Percentiles rank a stretch among this genome's conserved stretches.
Conservation (phyloP, 1,140 invertebrate species). For the Agrypnia vestita region DNA sequence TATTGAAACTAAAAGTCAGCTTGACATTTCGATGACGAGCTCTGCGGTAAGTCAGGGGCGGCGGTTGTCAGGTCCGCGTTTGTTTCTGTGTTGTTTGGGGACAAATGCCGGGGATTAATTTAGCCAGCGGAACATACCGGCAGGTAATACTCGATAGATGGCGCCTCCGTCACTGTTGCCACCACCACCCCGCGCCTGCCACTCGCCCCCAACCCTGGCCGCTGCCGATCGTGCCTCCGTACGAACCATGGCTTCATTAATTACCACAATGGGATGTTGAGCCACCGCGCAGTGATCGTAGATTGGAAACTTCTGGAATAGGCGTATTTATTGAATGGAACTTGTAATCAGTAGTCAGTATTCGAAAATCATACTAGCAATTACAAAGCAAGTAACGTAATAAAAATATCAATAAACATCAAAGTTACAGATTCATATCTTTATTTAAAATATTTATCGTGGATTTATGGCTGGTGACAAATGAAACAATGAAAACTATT, state of each 20-base stretch:
- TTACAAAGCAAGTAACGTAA: too few species aligned
- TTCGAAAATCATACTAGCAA: too few species aligned
- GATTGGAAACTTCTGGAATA: slow-evolving; percentile 18
- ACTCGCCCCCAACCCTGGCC: not conserved
- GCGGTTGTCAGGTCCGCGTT: too few species aligned
- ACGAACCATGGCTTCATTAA: slow-evolving; percentile 27
- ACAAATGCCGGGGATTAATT: slow-evolving; percentile 14
- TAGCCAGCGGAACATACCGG: slow-evolving; percentile 9
- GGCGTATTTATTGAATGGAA: not conserved
- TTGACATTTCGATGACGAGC: too few species aligned
- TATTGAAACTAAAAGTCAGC: too few species aligned
- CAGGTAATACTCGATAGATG: slow-evolving; percentile 21
- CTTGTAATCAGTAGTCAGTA: too few species aligned
- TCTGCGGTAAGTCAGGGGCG: too few species aligned
- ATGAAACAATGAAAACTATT: too few species aligned
- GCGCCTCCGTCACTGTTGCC: slow-evolving; percentile 8
- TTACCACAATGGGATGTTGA: slow-evolving; percentile 23
- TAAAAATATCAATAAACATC: too few species aligned
- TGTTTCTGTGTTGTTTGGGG: slow-evolving; percentile 1
- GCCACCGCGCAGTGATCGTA: slow-evolving; percentile 21
- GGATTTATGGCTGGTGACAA: too few species aligned
- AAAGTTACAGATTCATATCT: too few species aligned
- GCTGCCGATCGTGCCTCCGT: slow-evolving; percentile 1
- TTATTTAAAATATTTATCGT: too few species aligned
- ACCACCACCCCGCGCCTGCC: not conserved